Conservation (phyloP, 2,888 invertebrate species). For the Isotomurus palustris region DNA sequence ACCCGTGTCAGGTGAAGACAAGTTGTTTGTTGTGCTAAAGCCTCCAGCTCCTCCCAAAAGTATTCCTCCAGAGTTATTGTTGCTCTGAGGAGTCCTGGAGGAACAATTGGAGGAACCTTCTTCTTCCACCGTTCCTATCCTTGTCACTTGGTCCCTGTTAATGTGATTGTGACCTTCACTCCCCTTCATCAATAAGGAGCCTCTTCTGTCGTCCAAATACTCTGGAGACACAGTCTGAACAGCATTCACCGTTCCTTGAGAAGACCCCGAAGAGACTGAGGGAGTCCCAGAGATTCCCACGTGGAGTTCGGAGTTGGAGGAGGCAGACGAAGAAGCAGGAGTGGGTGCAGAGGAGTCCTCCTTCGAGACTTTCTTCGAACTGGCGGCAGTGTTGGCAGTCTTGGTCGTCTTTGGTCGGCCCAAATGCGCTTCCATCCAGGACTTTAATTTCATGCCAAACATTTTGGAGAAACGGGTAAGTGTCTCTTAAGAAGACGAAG, state of each 20-base stretch:
- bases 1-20: conserved; percentile 46
- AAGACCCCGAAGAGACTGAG: not conserved
- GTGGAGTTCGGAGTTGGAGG: conserved; percentile 12
- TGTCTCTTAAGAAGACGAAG: not conserved
- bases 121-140: too few species aligned
- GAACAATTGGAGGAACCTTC: too few species aligned
- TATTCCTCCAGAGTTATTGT: conserved; percentile 32
- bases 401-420: conserved; percentile 40
- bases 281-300: conserved; percentile 4
- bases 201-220: too few species aligned
- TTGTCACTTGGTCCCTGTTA: not conserved
- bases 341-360: conserved; percentile 8
- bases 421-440: conserved; percentile 47
- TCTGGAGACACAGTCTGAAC: too few species aligned
- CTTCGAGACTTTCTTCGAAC: conserved; percentile 26
- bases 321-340: conserved; percentile 9
- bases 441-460: conserved; percentile 46
- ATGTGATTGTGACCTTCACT: not conserved
- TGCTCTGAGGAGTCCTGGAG: too few species aligned
- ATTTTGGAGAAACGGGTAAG: conserved; percentile 36
- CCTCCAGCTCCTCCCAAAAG: too few species aligned
- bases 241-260: too few species aligned
- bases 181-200: too few species aligned
- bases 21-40: conserved; percentile 43
- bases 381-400: too few species aligned